Base-by-base conservation (phyloP, 2,797 vertebrate genomes). In the Glossophaga mutica region DNA sequence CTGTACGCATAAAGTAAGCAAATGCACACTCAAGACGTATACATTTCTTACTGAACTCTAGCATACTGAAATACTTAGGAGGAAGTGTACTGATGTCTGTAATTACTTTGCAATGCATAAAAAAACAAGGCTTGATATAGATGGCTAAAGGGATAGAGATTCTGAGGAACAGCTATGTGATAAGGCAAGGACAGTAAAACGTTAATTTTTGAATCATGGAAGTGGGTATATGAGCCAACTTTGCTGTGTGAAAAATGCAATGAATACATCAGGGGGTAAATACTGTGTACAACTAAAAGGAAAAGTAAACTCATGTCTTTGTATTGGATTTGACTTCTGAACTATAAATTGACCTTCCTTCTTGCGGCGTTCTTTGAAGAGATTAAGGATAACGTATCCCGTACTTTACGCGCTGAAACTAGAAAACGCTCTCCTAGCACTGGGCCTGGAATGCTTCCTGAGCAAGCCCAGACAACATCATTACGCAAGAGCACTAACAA, bases 391-490 rank as follows among this genome's bases (percentile, higher is more conserved):
- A 78, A 57, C 10, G 48, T 59, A 42, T 15, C 5, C 37, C 74
- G 73, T 32, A 18, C n/a, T 29, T 48, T 24, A n/a, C 42, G 34
- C 79, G 62, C 73, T 44, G n/a, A 79, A 90, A 95, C 71, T 71
- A 50, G 94, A 91, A 86, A 85, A 59, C 15, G 11, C 42, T 76
- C 50, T 76, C 39, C 26, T 59, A 44, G 34, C 21, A 90, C 48
- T 21, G 50, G 34, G n/a, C 44, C 71, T 95, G 65, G 78, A 88
- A 74, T 39, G 29, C 71, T 95, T 91, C 76, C 84, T 82, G 57
- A 95, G 76, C 95, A 93, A 89, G 95, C 55, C 90, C n/a, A 93
- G 96, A 87, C 85, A 95, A 62, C 65, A 74, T 83, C 82, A 39
- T 82, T 67, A 93, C 4, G 57, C 71, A 93, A 82, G 46, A 94